These are phyloP conservation scores for Cheiracanthium punctorium DNA, from an alignment of 2,888 invertebrate genomes.

Conservation along the genomic window DNA sequence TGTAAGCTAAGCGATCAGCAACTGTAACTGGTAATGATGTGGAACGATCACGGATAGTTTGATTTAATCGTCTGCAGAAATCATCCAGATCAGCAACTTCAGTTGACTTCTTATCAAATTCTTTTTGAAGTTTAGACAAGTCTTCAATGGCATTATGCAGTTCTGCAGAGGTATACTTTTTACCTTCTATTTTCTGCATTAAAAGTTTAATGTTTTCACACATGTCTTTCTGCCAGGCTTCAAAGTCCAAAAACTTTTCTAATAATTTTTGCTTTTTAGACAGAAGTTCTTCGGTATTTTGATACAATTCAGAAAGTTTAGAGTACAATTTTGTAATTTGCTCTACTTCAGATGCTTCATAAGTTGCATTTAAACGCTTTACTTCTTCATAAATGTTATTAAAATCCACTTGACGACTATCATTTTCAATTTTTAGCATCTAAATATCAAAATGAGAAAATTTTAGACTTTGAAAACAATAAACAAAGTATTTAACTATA, in stretches of 20 bases:
- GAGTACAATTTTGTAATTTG: conserved; percentile 86
- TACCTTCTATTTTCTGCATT: conserved; percentile 55
- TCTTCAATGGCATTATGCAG: conserved; percentile 83
- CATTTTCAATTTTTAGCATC: conserved; percentile 60
- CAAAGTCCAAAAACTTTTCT: conserved; percentile 72
- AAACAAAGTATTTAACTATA: background rate
- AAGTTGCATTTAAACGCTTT: conserved; percentile 82
- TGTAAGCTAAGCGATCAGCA: conserved; percentile 27
- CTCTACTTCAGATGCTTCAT: conserved; percentile 86
- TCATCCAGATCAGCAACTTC: conserved; percentile 73
- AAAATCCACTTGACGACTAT: conserved; percentile 81
- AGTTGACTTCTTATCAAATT: conserved; percentile 72
- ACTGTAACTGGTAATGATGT: conserved; percentile 39
- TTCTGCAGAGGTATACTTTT: conserved; percentile 78
- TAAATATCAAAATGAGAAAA: conserved; percentile 5
- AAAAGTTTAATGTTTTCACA: conserved; percentile 54
- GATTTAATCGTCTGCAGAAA: conserved; percentile 54
- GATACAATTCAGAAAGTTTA: conserved; percentile 85
- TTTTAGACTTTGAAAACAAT: background rate
- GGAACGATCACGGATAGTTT: conserved; percentile 47
- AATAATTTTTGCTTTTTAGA: conserved; percentile 75
- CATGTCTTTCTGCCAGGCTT: conserved; percentile 63
- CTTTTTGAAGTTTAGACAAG: conserved; percentile 81
- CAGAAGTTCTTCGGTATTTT: conserved; percentile 77
- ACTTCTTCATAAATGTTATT: conserved; percentile 88